Base-by-base conservation (phyloP, 2,797 vertebrate species). In the Garrulus glandarius region DNA sequence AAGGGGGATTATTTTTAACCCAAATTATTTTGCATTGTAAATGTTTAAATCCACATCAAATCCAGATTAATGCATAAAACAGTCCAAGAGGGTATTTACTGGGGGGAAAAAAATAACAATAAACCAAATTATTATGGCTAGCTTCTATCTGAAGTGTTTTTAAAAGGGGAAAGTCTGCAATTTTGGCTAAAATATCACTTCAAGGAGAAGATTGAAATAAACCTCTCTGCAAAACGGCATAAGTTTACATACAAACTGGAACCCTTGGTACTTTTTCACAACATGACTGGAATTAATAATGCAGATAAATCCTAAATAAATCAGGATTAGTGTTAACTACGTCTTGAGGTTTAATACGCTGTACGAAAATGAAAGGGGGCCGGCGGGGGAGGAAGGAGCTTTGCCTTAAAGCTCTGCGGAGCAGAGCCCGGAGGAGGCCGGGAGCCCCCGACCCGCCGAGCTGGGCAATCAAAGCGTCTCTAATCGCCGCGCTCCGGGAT, bases 11-110 rank as follows among this genome's bases (percentile, higher is more conserved):
- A 98, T 98, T 99, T 99, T 99, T 98, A 99, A 99, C 98, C 98
- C 98, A 98, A 98, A 99, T 99, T 99, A 99, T 99, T 99, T 99
- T 99, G 98, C 98, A 99, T 99, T 98, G 99, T 99, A 99, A 99
- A 99, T 99, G 99, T 99, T 99, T 99, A 99, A 99, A 99, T 99
- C 98, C 98, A 98, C 98, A 99, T 99, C 98, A 99, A 99, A 99
- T 98, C 98, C 98, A 98, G 99, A 99, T 99, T 99, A 99, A 98
- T 97, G 98, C 98, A 98, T 98, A 99, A 98, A 99, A 99, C 98
- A 98, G 98, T 98, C 98, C 99, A 98, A 98, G 97, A 98, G 97
- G 96, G 97, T 97, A 98, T 97, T 77, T 93, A 96, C 90, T 59
- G 46, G 55, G 13, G 49, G 5, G 19, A 1, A 30, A 39, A 37